Evolutionary conservation across 1,140 invertebrate genomes (phyloP), one percentile per base, ranked within the genome.

Genomic region (Cheumatopsyche charites): DNA sequence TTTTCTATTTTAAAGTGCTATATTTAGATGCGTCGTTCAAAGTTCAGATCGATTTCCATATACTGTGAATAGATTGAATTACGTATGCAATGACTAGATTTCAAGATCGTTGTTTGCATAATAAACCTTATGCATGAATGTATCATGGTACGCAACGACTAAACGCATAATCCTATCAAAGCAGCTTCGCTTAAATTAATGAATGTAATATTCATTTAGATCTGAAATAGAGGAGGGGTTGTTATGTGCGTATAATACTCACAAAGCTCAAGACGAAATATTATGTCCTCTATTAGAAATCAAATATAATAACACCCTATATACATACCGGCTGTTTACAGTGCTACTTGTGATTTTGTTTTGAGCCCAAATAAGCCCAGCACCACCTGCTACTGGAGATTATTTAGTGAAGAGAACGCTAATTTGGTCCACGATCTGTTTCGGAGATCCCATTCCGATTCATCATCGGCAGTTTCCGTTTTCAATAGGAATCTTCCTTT

Each of bases 121-220:
- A 36, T 36, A 36, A 36, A 36, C 29, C 29, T 4, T 9, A 36
- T 36, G 3, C 29, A 36, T 9, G 13, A 19, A 49, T 4, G 13
- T 49, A 3, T 49, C 13, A 49, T 49, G 13, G 4, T 15, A 49
- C 4, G 45, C 13, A 19, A 49, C 13, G 45, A 36, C 29, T 36
- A 49, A 49, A 49, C 45, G 45, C 17, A 13, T 19, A 49, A 49
- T 49, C 17, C 45, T 19, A 49, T 49, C 17, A 15, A 49, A n/a
- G 17, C 45, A 49, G 13, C 13, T 49, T 49, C 13, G 17, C 45
- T 4, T 15, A 36, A 62, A 62, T 62, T 62, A 62, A 62, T 26
- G 23, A 62, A 62, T 62, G 58, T 23, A 62, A 25, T 62, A 62
- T 62, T 62, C 58, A 36, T 62, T 62, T 26, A 2, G 45, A 5